Evolutionary conservation across 2,888 invertebrate species (phyloP).

Genomic region (Minunthozetes semirufus): DNA sequence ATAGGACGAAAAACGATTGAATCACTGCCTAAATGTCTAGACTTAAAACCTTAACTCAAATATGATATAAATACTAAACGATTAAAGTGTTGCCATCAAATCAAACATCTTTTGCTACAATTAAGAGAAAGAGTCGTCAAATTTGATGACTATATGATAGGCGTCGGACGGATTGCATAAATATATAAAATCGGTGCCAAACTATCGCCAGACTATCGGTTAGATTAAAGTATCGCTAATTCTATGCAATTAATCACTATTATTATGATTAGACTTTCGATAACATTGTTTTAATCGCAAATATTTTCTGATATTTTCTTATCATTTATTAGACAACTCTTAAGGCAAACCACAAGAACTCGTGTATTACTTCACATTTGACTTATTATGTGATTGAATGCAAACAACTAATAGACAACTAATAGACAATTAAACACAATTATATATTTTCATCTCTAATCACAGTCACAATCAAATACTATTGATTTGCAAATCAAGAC

Average conservation of each 20-base stretch:
- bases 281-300: neutral
- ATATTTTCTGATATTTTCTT: too few species aligned
- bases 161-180: neutral
- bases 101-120: neutral
- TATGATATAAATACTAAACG: conserved; percentile 5
- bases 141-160: conserved; percentile 16
- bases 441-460: neutral
- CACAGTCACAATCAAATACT: too few species aligned
- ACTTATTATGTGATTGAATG: neutral
- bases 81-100: neutral
- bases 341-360: too few species aligned
- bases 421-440: neutral
- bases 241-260: neutral
- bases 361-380: too few species aligned
- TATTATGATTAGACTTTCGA: neutral
- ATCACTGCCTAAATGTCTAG: neutral
- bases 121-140: conserved; percentile 2
- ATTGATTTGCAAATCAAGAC: too few species aligned
- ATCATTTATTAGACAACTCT: too few species aligned
- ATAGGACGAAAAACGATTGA: neutral
- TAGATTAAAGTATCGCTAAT: neutral
- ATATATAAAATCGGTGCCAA: conserved; percentile 15
- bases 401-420: neutral
- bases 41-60: neutral
- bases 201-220: conserved; percentile 7